A percentile compares a stretch with the other conserved stretches of the same genome.
These are phyloP conservation scores for Orycteropus afer DNA, from an alignment of 2,113 vertebrate genomes.

Conservation along the genomic window DNA sequence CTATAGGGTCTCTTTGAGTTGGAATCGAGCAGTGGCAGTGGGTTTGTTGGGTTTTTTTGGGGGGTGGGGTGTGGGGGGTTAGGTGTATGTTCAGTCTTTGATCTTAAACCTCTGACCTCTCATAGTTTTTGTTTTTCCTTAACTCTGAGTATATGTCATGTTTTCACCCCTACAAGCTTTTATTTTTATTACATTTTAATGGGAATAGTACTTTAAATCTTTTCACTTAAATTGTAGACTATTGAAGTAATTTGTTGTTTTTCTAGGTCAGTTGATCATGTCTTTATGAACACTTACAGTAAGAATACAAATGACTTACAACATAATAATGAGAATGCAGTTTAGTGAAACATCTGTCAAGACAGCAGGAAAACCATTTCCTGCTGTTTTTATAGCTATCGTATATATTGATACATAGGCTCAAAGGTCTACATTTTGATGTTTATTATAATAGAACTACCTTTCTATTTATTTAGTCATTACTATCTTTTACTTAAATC, in stretches of 20 bases:
- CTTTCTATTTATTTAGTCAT: conserved; percentile 64
- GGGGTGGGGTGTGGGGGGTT: too few species aligned
- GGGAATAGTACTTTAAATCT: conserved; percentile 47
- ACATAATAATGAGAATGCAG: conserved; percentile 71
- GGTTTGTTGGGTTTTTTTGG: neutral
- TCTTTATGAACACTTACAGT: conserved; percentile 70
- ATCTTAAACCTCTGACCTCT: neutral
- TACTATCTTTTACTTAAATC: conserved; percentile 63
- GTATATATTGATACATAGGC: conserved; percentile 44
- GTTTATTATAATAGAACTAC: conserved; percentile 31
- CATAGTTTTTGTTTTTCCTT: conserved; percentile 9
- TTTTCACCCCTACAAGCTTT: conserved; percentile 40
- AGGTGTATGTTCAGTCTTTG: neutral
- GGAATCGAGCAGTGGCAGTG: neutral
- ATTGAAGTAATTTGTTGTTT: conserved; percentile 27
- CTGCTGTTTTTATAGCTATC: conserved; percentile 71
- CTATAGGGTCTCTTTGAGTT: neutral
- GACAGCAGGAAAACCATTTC: conserved; percentile 58
- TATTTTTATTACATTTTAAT: conserved; percentile 76
- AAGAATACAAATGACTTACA: conserved; percentile 74
- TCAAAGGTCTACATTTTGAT: conserved; percentile 72
- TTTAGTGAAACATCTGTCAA: conserved; percentile 76
- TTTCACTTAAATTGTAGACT: conserved; percentile 48
- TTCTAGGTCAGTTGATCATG: conserved; percentile 51
- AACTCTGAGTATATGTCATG: neutral